Base-by-base conservation (phyloP, 2,113 vertebrate species). In the Pantherophis guttatus region DNA sequence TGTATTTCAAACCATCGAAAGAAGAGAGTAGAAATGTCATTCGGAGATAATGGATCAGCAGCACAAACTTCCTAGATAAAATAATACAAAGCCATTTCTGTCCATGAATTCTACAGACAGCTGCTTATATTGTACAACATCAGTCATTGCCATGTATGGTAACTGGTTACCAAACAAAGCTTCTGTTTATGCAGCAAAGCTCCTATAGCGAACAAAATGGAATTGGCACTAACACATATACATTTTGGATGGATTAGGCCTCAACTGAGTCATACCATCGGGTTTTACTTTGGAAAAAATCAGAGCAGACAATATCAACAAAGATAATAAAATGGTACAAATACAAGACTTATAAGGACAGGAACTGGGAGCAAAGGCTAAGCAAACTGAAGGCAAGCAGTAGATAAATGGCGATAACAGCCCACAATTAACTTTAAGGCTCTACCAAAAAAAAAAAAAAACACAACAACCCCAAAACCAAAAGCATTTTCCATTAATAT, bases 101-200 rank as follows among this genome's bases (percentile, higher is more conserved):
- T 65, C n/a, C 44, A 29, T 87, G 44, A 44, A 86, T 90, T 90
- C 88, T 90, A 39, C 88, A 93, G 88, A 86, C 39, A 90, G 44
- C 57, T 90, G 55, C 89, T 90, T 65, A 54, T 87, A 52, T n/a
- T 58, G 57, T 86, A 62, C 44, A 62, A 86, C 39, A 93, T 90
- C 62, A 90, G 89, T 90, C 70, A 86, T 50, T 59, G 89, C 89
- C 92, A 90, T 93, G n/a, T 93, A 93, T 90, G 88, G 88, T 62
- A 90, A 93, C 33, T 21, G 55, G 57, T 86, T 93, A 87, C 89
- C 75, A 86, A 93, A 90, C 21, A 87, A 90, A 93, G 50, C 50
- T 29, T 87, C 57, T 93, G 88, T 86, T 93, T 93, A 90, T 53
- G 54, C 24, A 90, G 48, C 26, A 33, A 52, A 33, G 57, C 23